These are phyloP conservation scores for Eumerus sabulonum DNA, from an alignment of 2,888 invertebrate species.

Conservation along the genomic window DNA sequence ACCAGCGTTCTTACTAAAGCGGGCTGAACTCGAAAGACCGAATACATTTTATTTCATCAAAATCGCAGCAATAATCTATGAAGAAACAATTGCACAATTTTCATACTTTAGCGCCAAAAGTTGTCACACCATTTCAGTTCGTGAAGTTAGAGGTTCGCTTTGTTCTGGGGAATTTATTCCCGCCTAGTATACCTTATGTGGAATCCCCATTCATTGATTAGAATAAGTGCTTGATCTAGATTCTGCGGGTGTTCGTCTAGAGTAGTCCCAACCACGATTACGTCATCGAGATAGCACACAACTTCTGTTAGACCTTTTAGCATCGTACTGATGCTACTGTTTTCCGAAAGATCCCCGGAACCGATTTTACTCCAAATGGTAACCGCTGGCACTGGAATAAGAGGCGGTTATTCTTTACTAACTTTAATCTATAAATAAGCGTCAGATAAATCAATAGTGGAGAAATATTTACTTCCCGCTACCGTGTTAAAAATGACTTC, in stretches of 20 bases:
- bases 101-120: no score
- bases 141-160: no score
- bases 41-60: slow-evolving; percentile 60
- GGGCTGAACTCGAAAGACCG: no score
- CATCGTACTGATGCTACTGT: slow-evolving; percentile 62
- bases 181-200: no score
- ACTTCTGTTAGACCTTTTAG: slow-evolving; percentile 42
- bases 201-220: slow-evolving; percentile 49
- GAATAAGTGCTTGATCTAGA: slow-evolving; percentile 22
- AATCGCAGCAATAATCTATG: no score
- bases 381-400: slow-evolving; percentile 55
- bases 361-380: slow-evolving; percentile 65
- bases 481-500: slow-evolving; percentile 61
- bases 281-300: no score
- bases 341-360: slow-evolving; percentile 65
- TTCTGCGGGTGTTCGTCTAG: slow-evolving; percentile 9
- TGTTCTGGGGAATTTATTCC: no score
- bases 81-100: no score
- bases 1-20: no score
- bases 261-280: slow-evolving; percentile 7
- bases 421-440: slow-evolving; percentile 68
- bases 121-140: no score
- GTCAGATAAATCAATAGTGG: slow-evolving; percentile 62
- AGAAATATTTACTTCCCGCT: neutral
- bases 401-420: slow-evolving; percentile 53